These are phyloP conservation scores for Pteropus rufus DNA, from an alignment of 2,797 vertebrate genomes.

Conservation along the genomic window DNA sequence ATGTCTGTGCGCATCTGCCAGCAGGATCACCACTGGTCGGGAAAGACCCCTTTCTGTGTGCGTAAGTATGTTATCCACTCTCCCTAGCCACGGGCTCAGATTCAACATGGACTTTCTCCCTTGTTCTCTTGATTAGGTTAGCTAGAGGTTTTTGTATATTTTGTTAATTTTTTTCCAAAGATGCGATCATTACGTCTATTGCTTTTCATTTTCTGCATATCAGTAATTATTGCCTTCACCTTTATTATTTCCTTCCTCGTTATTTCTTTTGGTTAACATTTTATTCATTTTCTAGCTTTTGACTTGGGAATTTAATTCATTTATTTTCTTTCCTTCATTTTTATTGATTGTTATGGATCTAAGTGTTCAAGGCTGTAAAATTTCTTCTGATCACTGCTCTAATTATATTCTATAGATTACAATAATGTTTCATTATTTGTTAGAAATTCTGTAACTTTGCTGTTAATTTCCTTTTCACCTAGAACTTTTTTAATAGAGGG, in stretches of 20 bases:
- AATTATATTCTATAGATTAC: neutral
- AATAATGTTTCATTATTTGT: neutral
- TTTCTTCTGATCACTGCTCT: neutral
- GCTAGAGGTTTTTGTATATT: neutral
- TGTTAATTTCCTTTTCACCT: neutral
- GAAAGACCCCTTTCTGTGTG: constrained; percentile 95
- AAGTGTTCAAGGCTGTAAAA: neutral
- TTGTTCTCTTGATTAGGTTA: neutral
- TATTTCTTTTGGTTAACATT: neutral
- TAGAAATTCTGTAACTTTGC: neutral
- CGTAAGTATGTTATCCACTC: constrained; percentile 89
- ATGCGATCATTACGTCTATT: neutral
- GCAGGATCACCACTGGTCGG: constrained; percentile 98
- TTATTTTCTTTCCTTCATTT: neutral
- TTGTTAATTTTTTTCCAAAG: neutral
- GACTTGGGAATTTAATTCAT: neutral
- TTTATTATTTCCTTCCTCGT: neutral
- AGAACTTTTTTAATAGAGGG: neutral
- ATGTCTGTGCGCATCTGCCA: constrained; percentile 98
- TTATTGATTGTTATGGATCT: neutral
- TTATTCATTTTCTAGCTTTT: neutral
- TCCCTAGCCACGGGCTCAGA: constrained; percentile 25
- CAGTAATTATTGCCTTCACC: neutral
- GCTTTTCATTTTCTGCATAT: neutral
- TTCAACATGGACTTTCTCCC: neutral